These are phyloP conservation scores for Euzophera pinguis DNA, from an alignment of 2,888 invertebrate species.

Conservation along the genomic window DNA sequence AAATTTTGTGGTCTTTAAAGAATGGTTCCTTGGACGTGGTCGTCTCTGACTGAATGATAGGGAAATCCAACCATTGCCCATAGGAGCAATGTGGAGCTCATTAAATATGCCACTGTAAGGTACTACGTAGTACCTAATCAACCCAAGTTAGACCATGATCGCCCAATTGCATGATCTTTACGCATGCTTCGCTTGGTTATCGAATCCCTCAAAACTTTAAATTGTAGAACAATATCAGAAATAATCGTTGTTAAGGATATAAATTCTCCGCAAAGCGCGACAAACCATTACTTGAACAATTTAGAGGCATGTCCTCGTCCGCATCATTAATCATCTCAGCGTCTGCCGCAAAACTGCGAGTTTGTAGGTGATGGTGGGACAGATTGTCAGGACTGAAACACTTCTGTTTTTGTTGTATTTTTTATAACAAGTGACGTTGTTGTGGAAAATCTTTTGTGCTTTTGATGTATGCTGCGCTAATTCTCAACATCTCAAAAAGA, in stretches of 20 bases:
- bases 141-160: too few species aligned
- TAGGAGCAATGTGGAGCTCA: too few species aligned
- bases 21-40: too few species aligned
- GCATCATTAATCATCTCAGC: conserved; percentile 1
- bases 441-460: not conserved
- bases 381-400: not conserved
- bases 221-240: not conserved
- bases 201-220: too few species aligned
- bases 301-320: not conserved
- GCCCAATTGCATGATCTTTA: too few species aligned
- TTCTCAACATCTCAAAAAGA: too few species aligned
- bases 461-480: not conserved
- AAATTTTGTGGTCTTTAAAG: too few species aligned
- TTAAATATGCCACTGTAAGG: too few species aligned
- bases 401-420: not conserved
- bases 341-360: not conserved
- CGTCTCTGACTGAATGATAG: too few species aligned
- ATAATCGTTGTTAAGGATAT: not conserved
- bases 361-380: not conserved
- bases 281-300: conserved; percentile 8
- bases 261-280: not conserved
- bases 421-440: not conserved
- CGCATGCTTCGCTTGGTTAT: too few species aligned
- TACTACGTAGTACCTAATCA: too few species aligned
- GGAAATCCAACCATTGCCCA: too few species aligned